phyloP scores from a whole-genome alignment of 2,113 vertebrate genomes.

The Entelurus aequoreus region DNA sequence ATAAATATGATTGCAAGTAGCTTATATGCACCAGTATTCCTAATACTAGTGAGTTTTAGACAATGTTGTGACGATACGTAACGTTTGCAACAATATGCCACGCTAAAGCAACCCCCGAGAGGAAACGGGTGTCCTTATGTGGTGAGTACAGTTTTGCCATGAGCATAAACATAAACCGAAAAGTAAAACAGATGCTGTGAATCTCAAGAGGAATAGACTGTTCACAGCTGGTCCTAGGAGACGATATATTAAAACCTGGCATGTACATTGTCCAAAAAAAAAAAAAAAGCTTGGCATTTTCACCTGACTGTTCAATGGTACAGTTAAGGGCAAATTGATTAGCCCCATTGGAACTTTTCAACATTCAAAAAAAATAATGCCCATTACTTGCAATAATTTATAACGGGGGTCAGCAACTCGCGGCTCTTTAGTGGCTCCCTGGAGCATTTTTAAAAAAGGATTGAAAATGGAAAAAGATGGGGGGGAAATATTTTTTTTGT shows the following conservation, averaged over 20 bases:
- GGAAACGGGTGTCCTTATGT: constrained; percentile 20
- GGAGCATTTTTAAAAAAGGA: too few species aligned
- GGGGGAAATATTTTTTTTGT: too few species aligned
- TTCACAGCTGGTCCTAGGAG: constrained; percentile 6
- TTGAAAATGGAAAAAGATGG: too few species aligned
- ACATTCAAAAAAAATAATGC: too few species aligned
- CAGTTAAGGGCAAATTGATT: too few species aligned
- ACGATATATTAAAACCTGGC: background rate
- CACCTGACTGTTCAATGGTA: background rate
- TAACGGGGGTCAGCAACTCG: too few species aligned
- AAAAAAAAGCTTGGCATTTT: background rate
- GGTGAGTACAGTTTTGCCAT: constrained; percentile 13
- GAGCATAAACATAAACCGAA: constrained; percentile 14
- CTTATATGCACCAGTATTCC: background rate
- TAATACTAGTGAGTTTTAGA: background rate
- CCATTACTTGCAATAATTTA: too few species aligned
- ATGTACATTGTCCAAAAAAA: background rate
- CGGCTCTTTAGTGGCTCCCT: too few species aligned
- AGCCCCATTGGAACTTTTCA: too few species aligned
- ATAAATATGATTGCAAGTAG: background rate
- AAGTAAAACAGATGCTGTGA: constrained; percentile 19
- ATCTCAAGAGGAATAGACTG: constrained; percentile 19
- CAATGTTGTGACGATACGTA: constrained; percentile 6
- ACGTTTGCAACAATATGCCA: constrained; percentile 12
- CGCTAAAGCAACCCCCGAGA: background rate